Base-by-base conservation (phyloP, 2,888 invertebrate species). In the Eupithecia centaureata region DNA sequence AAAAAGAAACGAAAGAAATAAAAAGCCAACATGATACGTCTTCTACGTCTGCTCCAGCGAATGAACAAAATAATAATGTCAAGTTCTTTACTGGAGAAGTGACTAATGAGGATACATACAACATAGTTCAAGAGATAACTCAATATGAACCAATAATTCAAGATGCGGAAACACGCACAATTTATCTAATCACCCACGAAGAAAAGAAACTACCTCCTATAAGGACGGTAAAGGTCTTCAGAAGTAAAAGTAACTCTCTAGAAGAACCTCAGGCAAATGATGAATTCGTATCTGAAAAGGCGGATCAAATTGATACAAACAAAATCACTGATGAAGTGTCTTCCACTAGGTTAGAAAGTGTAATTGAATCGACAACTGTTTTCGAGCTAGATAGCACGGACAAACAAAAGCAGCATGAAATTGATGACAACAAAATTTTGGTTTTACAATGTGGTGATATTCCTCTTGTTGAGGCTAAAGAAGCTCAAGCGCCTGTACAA, bases 151-250 rank as follows among this genome's bases (percentile, higher is more conserved):
- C 88, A 59, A 80, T 85, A 8, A 74, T 78, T 28, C 82, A 84
- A 70, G 85, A 89, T 65, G 69, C 81, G 38, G 88, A 91, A 79
- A 94, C 94, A 22, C 88, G 87, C 66, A 94, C 89, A 63, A 94
- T 96, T 76, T 95, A 95, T 67, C 86, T 96, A 54, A 96, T 96
- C 73, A 96, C 96, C 5, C 96, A 96, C 70, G 96, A 96, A 86
- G 95, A 96, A 87, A 94, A 95, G 75, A 94, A 94, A 86, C 88
- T 95, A 80, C 95, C 95, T 70, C 96, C 96, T 13, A 94, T 95
- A 56, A 92, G 92, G 72, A 92, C 92, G 27, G 89, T 92, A 0
- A 93, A 92, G 85, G 83, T 92, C 28, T 95, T 88, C 90, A 94
- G 86, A 80, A 95, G 88, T 93, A 95, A 93, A 92, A 95, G 94